Base-by-base conservation (phyloP, 2,888 invertebrate species). In the Eulithis testata region DNA sequence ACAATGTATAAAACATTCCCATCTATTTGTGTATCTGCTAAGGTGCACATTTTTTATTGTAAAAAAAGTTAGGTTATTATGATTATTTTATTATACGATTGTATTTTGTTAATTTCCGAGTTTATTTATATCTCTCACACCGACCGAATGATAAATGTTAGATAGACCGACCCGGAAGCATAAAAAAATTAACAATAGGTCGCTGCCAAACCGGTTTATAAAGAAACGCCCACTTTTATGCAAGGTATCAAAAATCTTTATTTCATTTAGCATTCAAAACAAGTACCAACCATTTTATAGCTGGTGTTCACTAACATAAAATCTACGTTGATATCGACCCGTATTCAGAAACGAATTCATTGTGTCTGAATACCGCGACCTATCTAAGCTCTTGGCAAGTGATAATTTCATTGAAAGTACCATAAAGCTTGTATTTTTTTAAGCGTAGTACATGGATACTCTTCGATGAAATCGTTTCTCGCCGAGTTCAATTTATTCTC, bases 161-260 rank as follows among this genome's bases (percentile, higher is more conserved):
- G n/a, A n/a, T n/a, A n/a, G n/a, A n/a, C n/a, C n/a, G n/a, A n/a
- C n/a, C n/a, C n/a, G n/a, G n/a, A n/a, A n/a, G n/a, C n/a, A n/a
- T n/a, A n/a, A n/a, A n/a, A 5, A 51, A 51, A 31, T 9, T 8
- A 40, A 3, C 1, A 9, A 40, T 8, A 40, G 40, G 8, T 40
- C 40, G 9, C 40, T 40, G 40, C 31, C 31, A 40, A 40, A 11
- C 45, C 6, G 45, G 27, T 14, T 9, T 8, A 3, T 31, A 27
- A 50, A 27, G 11, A 55, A 44, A 55, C 44, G n/a, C 4, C 31
- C 31, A 2, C 11, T 44, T 4, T 8, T 3, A 55, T 8, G 55
- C 27, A 54, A 54, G 43, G 11, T 44, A 55, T 55, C 27, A 55
- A 55, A 55, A 55, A 44, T 43, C 36, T 40, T 44, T 55, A 55